A percentile compares a stretch with the other conserved stretches of the same genome.
These are phyloP conservation scores for Rhopilema esculentum DNA, from an alignment of 30 jellyfish, hydroid and myxozoan species.

Conservation along the genomic window DNA sequence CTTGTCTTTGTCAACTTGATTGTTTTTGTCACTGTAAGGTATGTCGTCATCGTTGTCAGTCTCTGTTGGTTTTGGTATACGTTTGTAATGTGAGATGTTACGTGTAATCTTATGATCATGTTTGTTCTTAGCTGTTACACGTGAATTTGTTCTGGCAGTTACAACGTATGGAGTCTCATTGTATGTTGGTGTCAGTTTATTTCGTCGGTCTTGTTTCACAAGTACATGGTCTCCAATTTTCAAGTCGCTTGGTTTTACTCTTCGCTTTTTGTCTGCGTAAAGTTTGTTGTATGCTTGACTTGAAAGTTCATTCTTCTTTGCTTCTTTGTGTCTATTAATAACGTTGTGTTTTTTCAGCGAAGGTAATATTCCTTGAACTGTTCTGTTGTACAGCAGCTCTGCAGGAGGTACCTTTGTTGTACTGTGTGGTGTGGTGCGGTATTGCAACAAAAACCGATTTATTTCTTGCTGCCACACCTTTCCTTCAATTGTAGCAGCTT, in stretches of 20 bases:
- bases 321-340: too few species aligned
- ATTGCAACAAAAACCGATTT: constrained; percentile 24
- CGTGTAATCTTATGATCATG: constrained; percentile 19
- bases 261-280: neutral
- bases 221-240: constrained; percentile 35
- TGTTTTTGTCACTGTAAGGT: neutral
- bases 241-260: constrained; percentile 1
- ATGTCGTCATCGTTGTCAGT: neutral
- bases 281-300: neutral
- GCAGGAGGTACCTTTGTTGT: too few species aligned
- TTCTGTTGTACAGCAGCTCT: too few species aligned
- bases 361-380: too few species aligned
- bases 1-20: constrained; percentile 4
- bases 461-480: constrained; percentile 65
- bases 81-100: constrained; percentile 16
- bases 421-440: too few species aligned
- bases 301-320: too few species aligned
- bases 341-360: too few species aligned
- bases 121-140: constrained; percentile 15
- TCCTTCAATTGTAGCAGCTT: constrained; percentile 51
- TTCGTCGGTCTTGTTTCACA: constrained; percentile 29
- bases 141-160: constrained; percentile 11
- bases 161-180: constrained; percentile 28
- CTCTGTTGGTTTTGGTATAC: constrained; percentile 16
- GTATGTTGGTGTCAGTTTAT: constrained; percentile 48